Evolutionary conservation across 2,797 vertebrate genomes (phyloP), one percentile per base, ranked within the genome.

Genomic region (Melanitta fusca): DNA sequence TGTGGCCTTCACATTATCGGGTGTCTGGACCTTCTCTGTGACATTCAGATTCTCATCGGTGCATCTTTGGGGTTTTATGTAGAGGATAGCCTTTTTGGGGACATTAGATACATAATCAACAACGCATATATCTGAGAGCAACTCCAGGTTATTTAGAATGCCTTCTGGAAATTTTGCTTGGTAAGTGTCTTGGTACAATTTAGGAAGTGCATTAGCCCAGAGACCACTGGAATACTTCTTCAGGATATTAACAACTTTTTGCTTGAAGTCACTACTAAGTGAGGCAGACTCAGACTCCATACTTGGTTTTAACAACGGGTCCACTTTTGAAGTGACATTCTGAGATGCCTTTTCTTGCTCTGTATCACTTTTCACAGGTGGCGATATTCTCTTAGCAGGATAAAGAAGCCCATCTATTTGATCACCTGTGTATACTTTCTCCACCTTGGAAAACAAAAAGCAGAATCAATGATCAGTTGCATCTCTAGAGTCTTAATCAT

Each of bases 181-280:
- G 96, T 98, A 99, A 2, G 98, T 97, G 13, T 99, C 99, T 96
- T 98, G 97, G 85, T 98, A 99, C 70, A 99, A 98, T 95, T 98
- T 98, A 9, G 99, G 99, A 93, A 99, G 97, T 1, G 99, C 99
- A 27, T 98, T 98, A 61, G 98, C 98, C 99, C 99, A 99, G 81
- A 99, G 97, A 66, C 99, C 99, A 34, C 57, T 97, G 53, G 97
- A 98, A 96, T 99, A 99, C 92, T 98, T 99, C 30, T 93, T 88
- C 88, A 99, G 98, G 88, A 99, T 98, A 92, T 98, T 97, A n/a
- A 97, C 97, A 69, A 99, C 94, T 86, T 98, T 99, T 79, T 98
- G 91, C 88, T 98, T 98, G 18, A 99, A 89, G 97, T 97, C 97
- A 96, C 47, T n/a, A 58, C 96, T 91, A 34, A 68, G 84, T 94